phyloP scores from a whole-genome alignment of 1,140 invertebrate genomes.

The Ylistrum balloti region DNA sequence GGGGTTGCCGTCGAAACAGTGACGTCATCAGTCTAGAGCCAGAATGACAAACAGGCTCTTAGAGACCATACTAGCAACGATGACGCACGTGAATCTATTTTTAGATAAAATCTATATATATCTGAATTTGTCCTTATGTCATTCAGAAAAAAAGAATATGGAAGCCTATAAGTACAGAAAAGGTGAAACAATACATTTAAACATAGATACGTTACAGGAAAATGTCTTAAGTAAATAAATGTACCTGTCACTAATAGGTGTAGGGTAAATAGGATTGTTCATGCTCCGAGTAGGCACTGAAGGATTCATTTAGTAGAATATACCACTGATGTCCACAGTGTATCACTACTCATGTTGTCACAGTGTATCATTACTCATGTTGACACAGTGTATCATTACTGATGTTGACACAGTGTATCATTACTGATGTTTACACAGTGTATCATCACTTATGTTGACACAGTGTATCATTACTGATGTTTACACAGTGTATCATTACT shows the following conservation, averaged over 20 bases:
- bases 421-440: neutral
- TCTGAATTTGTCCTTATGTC: constrained; percentile 25
- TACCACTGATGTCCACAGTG: neutral
- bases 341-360: neutral
- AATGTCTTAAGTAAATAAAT: too few relatives aligned
- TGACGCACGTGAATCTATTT: constrained; percentile 33
- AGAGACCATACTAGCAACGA: constrained; percentile 26
- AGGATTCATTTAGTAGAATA: too few relatives aligned
- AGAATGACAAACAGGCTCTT: constrained; percentile 33
- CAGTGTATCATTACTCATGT: neutral
- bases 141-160: constrained; percentile 14
- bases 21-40: neutral
- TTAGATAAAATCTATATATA: constrained; percentile 40
- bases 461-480: constrained; percentile 14
- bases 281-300: too few relatives aligned
- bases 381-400: neutral
- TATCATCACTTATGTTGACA: neutral
- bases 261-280: too few relatives aligned
- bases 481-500: neutral
- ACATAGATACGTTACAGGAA: too few relatives aligned
- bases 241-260: too few relatives aligned
- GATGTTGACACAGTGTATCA: neutral
- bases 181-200: neutral
- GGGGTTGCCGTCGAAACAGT: constrained; percentile 31
- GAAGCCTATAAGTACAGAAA: neutral